Percentiles rank a stretch among this genome's conserved stretches.
These are phyloP conservation scores for Agapostemon virescens DNA, from an alignment of 2,888 invertebrate species.

Conservation along the genomic window DNA sequence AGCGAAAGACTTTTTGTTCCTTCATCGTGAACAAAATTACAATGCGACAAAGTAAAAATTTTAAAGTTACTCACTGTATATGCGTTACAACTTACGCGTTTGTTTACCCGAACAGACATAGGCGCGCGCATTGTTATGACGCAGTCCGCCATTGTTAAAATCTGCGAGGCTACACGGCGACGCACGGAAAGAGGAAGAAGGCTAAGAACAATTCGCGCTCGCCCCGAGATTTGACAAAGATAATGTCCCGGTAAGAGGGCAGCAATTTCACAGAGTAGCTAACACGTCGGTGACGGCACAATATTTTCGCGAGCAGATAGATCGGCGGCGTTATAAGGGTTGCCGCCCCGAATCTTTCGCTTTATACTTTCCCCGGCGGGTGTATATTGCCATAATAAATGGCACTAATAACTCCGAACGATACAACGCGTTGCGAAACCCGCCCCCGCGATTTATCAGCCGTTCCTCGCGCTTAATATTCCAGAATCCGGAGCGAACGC, in stretches of 20 bases:
- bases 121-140: not conserved
- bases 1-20: too few relatives aligned
- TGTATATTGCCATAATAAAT: slow-evolving; percentile 10
- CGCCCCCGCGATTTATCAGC: not conserved
- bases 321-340: slow-evolving; percentile 22
- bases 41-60: too few relatives aligned
- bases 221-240: not conserved
- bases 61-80: too few relatives aligned
- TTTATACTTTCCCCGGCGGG: slow-evolving; percentile 5
- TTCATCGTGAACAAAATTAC: too few relatives aligned
- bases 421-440: not conserved
- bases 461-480: slow-evolving; percentile 1
- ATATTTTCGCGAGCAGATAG: slow-evolving; percentile 4
- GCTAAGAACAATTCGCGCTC: not conserved
- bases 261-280: not conserved
- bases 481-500: slow-evolving; percentile 4
- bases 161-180: not conserved
- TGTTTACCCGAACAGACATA: not conserved
- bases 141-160: not conserved
- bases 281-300: not conserved
- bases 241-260: not conserved
- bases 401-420: not conserved
- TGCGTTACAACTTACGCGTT: too few relatives aligned
- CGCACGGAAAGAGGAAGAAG: not conserved
- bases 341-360: slow-evolving; percentile 16